Percentiles rank a stretch among this genome's conserved stretches.
Evolutionary conservation across 2,113 vertebrate species (phyloP).

Genomic region (Dipodomys spectabilis): DNA sequence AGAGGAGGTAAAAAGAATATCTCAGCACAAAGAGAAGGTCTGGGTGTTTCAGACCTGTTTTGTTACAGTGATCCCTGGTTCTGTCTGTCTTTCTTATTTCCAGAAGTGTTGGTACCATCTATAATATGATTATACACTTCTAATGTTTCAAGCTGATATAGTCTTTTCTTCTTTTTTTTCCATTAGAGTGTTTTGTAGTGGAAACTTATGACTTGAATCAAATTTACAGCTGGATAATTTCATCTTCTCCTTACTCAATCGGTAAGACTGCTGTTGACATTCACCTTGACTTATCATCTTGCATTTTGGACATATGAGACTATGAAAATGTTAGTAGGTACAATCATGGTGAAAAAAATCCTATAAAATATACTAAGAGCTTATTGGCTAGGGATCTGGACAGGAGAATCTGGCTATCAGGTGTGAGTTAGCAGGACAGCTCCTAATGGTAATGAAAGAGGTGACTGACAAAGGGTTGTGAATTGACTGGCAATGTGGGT

Average conservation of each 20-base stretch:
- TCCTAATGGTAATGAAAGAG: background rate
- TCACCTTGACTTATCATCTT: background rate
- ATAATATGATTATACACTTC: background rate
- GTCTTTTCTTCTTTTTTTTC: background rate
- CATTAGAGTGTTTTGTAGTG: background rate
- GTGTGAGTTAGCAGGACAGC: background rate
- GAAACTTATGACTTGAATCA: background rate
- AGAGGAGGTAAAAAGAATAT: background rate
- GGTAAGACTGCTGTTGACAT: background rate
- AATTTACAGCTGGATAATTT: background rate
- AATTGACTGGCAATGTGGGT: background rate
- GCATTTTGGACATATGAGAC: background rate
- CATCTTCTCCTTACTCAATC: background rate
- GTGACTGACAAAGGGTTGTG: background rate
- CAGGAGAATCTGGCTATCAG: background rate
- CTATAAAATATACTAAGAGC: background rate
- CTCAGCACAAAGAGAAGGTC: background rate
- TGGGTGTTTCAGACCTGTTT: background rate
- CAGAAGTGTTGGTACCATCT: background rate
- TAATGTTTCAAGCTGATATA: background rate
- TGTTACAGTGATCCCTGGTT: background rate
- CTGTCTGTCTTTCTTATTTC: background rate
- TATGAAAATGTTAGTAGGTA: background rate
- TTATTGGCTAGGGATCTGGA: background rate
- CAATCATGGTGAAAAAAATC: background rate